Base-by-base conservation (phyloP, 2,888 invertebrate genomes). In the Linyphia triangularis region DNA sequence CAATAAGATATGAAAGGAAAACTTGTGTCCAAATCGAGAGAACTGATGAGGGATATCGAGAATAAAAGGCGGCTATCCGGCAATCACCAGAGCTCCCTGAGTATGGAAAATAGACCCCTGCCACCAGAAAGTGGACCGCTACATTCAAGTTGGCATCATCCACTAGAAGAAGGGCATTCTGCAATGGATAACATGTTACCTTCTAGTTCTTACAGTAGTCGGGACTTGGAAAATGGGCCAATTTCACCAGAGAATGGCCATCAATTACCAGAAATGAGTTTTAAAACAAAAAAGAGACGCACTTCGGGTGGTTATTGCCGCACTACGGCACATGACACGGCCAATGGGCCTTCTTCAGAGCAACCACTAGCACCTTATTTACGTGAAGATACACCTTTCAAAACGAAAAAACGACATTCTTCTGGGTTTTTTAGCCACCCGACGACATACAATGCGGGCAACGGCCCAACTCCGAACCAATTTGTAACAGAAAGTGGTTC, bases 1-100 rank as follows among this genome's bases (percentile, higher is more conserved):
- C 40, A 43, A 72, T 70, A 72, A 57, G 33, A 75, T 30, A 75
- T 75, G 73, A 75, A 75, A 33, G 73, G 33, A 57, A 22, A 59
- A 13, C 57, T 75, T 13, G 73, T 75, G 33, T 33, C 57, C 19
- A 75, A 70, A 22, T 59, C 73, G 59, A 75, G 59, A 59, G 43
- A 70, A 51, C 43, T 70, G 70, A 43, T n/a, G 40, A 24, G 40
- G 26, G 51, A 43, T 26, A 51, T 70, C 26, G 70, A 43, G 26
- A 67, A 67, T 19, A 33, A 67, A 19, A 67, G 30, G 22, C 30
- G 67, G 1, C 19, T 33, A 24, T 40, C 30, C 33, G 33, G 2
- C 33, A 51, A 1, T 33, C 63, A 28, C 7, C 26, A 1, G 13
- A 13, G 6, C n/a, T 22, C 24, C 26, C 24, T 13, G 16, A 51